These are phyloP conservation scores for Nyctereutes procyonoides DNA, from an alignment of 2,113 vertebrate genomes.

Conservation along the genomic window DNA sequence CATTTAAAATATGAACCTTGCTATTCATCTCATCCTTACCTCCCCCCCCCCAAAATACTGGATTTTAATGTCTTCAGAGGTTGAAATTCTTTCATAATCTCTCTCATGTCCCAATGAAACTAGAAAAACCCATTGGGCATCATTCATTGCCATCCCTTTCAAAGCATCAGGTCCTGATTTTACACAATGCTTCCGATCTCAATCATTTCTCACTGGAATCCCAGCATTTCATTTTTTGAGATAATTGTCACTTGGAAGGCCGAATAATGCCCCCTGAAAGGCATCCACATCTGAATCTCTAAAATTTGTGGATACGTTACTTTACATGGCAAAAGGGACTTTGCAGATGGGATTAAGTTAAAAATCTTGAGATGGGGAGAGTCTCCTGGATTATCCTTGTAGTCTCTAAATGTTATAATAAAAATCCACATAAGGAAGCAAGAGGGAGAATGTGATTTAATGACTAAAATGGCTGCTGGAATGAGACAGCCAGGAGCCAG, in stretches of 20 bases:
- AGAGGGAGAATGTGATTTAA: not conserved
- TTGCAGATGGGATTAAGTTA: not conserved
- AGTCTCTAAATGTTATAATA: not conserved
- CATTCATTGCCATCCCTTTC: not conserved
- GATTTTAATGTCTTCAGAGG: not conserved
- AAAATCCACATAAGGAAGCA: not conserved
- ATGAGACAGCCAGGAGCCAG: not conserved
- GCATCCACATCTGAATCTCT: not conserved
- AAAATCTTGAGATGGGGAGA: not conserved
- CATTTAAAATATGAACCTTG: not conserved
- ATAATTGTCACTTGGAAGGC: not conserved
- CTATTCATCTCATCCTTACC: not conserved
- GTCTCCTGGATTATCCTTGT: not conserved
- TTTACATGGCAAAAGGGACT: not conserved
- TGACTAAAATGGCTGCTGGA: not conserved
- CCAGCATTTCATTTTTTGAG: not conserved
- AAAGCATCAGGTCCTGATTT: not conserved
- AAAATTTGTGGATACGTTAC: not conserved
- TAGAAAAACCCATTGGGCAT: not conserved
- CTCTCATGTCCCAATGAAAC: not conserved
- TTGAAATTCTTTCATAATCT: not conserved
- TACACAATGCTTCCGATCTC: not conserved
- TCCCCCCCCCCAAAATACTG: not conserved
- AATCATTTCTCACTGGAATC: not conserved
- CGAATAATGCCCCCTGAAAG: not conserved